Evolutionary conservation across 92 coral and sea anemone species (phyloP).

Genomic region (Plumapathes pennacea): DNA sequence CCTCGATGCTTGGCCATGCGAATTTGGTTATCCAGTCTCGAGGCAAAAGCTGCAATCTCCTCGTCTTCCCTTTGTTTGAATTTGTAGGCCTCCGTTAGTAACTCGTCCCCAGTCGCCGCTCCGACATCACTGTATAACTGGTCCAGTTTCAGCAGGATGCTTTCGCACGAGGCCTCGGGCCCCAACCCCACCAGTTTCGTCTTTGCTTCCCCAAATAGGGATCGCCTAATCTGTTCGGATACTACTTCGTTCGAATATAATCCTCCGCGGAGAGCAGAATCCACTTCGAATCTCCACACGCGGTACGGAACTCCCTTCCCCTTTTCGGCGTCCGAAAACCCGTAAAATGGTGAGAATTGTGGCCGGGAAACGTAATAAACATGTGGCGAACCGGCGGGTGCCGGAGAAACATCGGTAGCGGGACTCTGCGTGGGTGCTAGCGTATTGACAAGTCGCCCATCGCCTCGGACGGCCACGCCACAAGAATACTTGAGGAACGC

Average conservation of each 20-base stretch:
- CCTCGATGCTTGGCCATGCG: slow-evolving; percentile 26
- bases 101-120: slow-evolving; percentile 14
- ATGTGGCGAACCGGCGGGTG: too few species aligned
- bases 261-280: slow-evolving; percentile 4
- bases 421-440: too few species aligned
- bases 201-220: slow-evolving; percentile 38
- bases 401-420: too few species aligned
- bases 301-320: slow-evolving; percentile 11
- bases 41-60: slow-evolving; percentile 48
- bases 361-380: too few species aligned
- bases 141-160: too few species aligned
- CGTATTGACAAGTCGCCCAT: too few species aligned
- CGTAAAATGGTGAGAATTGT: too few species aligned
- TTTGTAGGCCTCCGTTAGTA: slow-evolving; percentile 12
- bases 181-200: slow-evolving; percentile 25
- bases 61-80: slow-evolving; percentile 23
- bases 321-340: too few species aligned
- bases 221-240: slow-evolving; percentile 23
- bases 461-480: too few species aligned
- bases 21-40: slow-evolving; percentile 54
- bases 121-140: slow-evolving; percentile 38
- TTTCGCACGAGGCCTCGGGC: too few species aligned
- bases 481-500: too few species aligned
- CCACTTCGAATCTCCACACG: slow-evolving; percentile 26
- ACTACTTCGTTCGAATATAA: slow-evolving; percentile 12